Percentiles rank a stretch among this genome's conserved stretches.
Evolutionary conservation across 2,797 vertebrate species (phyloP).

Genomic region (Rhynchotus rufescens): DNA sequence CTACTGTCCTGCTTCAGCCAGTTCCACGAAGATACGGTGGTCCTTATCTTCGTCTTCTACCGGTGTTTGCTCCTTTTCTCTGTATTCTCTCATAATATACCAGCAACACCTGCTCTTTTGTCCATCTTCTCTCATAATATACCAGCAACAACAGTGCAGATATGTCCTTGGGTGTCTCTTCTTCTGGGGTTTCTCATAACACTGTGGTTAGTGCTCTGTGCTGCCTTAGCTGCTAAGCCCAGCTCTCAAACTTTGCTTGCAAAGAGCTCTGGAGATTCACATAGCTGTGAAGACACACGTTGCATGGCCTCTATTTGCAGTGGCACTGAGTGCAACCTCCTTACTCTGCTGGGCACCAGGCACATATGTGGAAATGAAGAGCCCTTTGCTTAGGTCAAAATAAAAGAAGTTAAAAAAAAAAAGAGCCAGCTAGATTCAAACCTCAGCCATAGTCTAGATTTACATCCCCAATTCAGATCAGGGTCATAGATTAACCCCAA

Average conservation of each 20-base stretch:
- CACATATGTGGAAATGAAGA: background rate
- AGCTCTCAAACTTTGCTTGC: background rate
- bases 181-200: too few relatives aligned
- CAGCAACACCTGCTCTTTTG: too few relatives aligned
- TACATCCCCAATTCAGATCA: slow-evolving; percentile 33
- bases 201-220: slow-evolving; percentile 12
- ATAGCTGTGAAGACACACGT: background rate
- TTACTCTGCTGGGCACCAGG: background rate
- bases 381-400: background rate
- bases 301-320: background rate
- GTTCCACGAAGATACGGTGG: too few relatives aligned
- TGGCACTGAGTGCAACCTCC: background rate
- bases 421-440: slow-evolving; percentile 12
- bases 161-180: too few relatives aligned
- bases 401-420: slow-evolving; percentile 15
- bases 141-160: too few relatives aligned
- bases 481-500: slow-evolving; percentile 53
- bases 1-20: too few relatives aligned
- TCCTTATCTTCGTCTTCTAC: too few relatives aligned
- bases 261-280: background rate
- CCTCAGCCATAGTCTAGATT: slow-evolving; percentile 24
- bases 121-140: too few relatives aligned
- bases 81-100: too few relatives aligned
- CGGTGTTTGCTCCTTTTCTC: too few relatives aligned
- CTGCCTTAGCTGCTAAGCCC: background rate